phyloP scores from a whole-genome alignment of 2,888 invertebrate species.

The Drosophila algonquin region DNA sequence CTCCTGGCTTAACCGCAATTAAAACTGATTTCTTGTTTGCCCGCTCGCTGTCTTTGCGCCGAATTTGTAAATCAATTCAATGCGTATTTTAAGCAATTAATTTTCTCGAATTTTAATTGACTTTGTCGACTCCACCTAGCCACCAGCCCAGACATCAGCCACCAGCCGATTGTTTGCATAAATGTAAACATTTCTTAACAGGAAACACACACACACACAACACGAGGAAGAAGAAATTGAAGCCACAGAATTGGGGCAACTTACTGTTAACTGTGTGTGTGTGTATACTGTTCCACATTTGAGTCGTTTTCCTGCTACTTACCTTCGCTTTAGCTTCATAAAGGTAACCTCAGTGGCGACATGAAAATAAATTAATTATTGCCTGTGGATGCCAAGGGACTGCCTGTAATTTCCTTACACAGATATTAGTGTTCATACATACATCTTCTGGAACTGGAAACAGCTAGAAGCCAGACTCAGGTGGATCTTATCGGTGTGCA shows the following conservation, averaged over 20 bases:
- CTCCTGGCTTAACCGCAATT: slow-evolving; percentile 68
- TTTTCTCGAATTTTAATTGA: slow-evolving; percentile 66
- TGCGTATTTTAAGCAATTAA: slow-evolving; percentile 73
- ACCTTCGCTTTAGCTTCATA: background rate
- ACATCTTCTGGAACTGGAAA: background rate
- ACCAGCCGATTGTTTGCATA: slow-evolving; percentile 28
- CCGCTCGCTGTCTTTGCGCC: slow-evolving; percentile 67
- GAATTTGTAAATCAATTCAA: slow-evolving; percentile 76
- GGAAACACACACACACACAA: background rate
- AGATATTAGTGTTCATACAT: background rate
- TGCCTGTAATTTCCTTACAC: background rate
- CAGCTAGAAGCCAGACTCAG: background rate
- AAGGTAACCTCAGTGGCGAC: background rate
- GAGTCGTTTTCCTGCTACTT: slow-evolving; percentile 2
- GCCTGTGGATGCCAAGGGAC: background rate
- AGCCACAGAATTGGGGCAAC: background rate
- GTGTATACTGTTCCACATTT: slow-evolving; percentile 9
- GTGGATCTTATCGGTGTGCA: no score
- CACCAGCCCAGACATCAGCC: no score
- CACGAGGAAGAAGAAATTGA: background rate
- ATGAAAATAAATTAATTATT: background rate
- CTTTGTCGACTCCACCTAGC: slow-evolving; percentile 27
- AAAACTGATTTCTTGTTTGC: slow-evolving; percentile 73
- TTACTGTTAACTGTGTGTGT: background rate
- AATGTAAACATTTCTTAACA: slow-evolving; percentile 18